Evolutionary conservation across 2,888 invertebrate genomes (phyloP), one percentile per base, ranked within the genome.

Genomic region (Pilophorus perplexus): DNA sequence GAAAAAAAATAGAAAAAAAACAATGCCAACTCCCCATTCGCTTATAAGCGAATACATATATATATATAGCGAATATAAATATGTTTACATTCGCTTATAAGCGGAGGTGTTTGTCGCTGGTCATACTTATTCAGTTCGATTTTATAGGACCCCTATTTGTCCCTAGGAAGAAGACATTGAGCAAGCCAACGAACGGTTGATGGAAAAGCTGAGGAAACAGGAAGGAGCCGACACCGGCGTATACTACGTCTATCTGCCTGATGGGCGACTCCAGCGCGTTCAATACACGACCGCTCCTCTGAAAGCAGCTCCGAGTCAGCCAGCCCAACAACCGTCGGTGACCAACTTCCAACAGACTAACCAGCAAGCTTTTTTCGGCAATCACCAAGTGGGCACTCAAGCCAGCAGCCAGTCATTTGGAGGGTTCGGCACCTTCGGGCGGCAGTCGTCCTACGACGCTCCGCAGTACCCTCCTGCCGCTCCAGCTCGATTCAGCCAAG

Each of bases 171-270:
- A 38, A 25, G 64, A 64, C 16, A 16, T 67, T 25, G 67, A 67
- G 1, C 42, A 57, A 23, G 50, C 64, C 12, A 67, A 67, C 20
- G 66, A 66, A 23, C 28, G 54, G 16, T 27, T 67, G 3, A 57
- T 57, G 57, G 68, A 66, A 16, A 37, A 59, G 23, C 27, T 68
- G 23, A 25, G 57, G 10, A 50, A 68, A 12, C 42, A 67, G 16
- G 42, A 60, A 33, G 67, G 68, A 10, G 66, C 68, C 0, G 50
- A 68, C 16, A 62, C 52, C 38, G 68, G 68, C 8, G 64, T 64
- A 10, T 68, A 64, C 55, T 64, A 68, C 64, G 67, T 68, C 14
- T 68, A 68, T 25, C 64, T 68, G 20, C 67, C 66, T 10, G 68
- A 68, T 48, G 68, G 68, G 14, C 46, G 68, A 25, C 67, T 68